A percentile compares a stretch with the other conserved stretches of the same genome.
These are phyloP conservation scores for Cercopithecus mitis DNA, from an alignment of 2,797 vertebrate genomes.

Conservation along the genomic window DNA sequence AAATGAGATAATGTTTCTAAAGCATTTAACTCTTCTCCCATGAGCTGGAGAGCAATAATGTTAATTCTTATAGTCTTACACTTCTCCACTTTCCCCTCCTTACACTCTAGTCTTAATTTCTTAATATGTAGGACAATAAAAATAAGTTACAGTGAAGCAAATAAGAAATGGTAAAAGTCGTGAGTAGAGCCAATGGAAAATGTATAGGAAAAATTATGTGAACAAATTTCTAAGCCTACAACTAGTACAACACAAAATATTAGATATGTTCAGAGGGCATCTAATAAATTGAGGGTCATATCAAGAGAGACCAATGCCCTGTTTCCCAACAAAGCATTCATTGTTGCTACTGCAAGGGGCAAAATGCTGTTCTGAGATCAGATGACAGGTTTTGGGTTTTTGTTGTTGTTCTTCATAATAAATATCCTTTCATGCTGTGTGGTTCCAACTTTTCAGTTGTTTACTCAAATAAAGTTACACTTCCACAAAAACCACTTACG, in stretches of 20 bases:
- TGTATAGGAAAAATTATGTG: not conserved
- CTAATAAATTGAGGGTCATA: not conserved
- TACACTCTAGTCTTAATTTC: not conserved
- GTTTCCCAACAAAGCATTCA: not conserved
- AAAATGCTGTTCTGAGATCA: not conserved
- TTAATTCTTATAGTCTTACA: not conserved
- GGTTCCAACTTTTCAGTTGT: not conserved
- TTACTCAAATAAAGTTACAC: not conserved
- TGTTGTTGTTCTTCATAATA: not conserved
- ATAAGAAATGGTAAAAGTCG: not conserved
- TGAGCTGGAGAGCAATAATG: not conserved
- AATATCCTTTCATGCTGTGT: not conserved
- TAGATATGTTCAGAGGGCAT: not conserved
- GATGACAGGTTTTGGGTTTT: not conserved
- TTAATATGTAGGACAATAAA: not conserved
- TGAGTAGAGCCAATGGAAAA: not conserved
- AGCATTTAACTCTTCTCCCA: not conserved
- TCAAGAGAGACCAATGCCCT: not conserved
- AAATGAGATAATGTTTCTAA: not conserved
- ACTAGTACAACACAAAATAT: not conserved
- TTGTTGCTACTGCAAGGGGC: not conserved
- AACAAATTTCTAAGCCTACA: constrained; percentile 1
- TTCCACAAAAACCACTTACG: not conserved
- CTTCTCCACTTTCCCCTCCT: rapidly evolving
- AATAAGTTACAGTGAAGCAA: not conserved